Evolutionary conservation across 2,888 invertebrate species (phyloP), one percentile per base, ranked within the genome.

Genomic region (Phengaris arion): DNA sequence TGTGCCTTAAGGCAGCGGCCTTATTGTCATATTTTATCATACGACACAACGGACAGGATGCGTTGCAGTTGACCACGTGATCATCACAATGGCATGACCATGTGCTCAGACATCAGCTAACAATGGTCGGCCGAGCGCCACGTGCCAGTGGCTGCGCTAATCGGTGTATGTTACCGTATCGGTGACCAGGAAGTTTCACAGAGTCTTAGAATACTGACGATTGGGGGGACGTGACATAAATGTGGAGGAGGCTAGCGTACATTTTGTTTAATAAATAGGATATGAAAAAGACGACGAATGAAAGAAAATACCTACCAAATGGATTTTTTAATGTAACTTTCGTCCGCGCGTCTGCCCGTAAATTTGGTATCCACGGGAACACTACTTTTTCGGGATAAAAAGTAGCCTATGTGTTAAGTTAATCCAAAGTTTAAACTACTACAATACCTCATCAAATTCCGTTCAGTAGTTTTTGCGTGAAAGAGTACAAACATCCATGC

Each of bases 111-210:
- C 7, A 48, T 48, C 64, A 12, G 12, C 64, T 59, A 15, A 45
- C 64, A 64, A 64, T 12, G 6, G 64, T n/a, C 55, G 13, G 55
- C 3, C 8, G 22, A 35, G 64, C 64, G 64, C 10, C 64, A 35
- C 64, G 35, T 64, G 64, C n/a, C 59, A 22, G 22, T 45, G 35
- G 64, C 64, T 22, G 64, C 12, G 59, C 22, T 59, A 10, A 59
- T 64, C 35, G 64, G 64, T 45, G 64, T 64, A 2, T 45, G 64
- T 45, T 64, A 64, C 64, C 35, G 35, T 64, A 64, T 64, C 64
- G 13, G 12, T 64, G 64, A 64, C 64, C 35, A 12, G 64, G 64
- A 64, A 64, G 64, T 64, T 35, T 59, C 22, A 59, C 10, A 45
- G 12, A 64, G 35, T 35, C 59, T 22, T 10, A 15, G 10, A 9